Conservation (phyloP, 1,140 invertebrate genomes). For the Eurosta solidaginis region DNA sequence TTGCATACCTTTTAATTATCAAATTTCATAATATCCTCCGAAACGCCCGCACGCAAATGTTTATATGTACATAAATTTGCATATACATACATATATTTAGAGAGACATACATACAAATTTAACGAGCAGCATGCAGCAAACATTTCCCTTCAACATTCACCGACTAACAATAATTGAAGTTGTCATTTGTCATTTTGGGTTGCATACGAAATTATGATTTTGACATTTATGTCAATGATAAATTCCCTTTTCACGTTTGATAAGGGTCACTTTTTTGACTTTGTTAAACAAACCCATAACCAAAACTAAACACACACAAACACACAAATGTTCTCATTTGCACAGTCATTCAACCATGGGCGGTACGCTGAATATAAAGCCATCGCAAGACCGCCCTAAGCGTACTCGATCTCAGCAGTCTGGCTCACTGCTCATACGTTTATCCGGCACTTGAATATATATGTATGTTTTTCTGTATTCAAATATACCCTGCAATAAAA, state of each 20-base stretch:
- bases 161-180: conserved; percentile 34
- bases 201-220: conserved; percentile 30
- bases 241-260: conserved; percentile 26
- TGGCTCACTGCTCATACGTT: neutral
- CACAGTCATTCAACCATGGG: neutral
- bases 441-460: neutral
- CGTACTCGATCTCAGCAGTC: neutral
- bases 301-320: neutral
- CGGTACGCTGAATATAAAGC: neutral
- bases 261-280: conserved; percentile 26
- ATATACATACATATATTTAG: too few species aligned
- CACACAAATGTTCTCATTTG: conserved; percentile 3
- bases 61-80: neutral
- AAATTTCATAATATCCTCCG: too few species aligned
- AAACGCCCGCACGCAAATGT: neutral
- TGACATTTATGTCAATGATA: conserved; percentile 34
- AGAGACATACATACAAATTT: neutral
- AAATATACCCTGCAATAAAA: too few species aligned
- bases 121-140: neutral
- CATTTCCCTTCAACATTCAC: neutral
- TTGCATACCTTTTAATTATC: conserved; percentile 13
- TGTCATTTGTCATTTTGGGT: conserved; percentile 36
- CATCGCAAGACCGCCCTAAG: neutral
- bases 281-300: neutral
- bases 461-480: too few species aligned